These are phyloP conservation scores for Hartigia nigra DNA, from an alignment of 2,888 invertebrate genomes.

Conservation along the genomic window DNA sequence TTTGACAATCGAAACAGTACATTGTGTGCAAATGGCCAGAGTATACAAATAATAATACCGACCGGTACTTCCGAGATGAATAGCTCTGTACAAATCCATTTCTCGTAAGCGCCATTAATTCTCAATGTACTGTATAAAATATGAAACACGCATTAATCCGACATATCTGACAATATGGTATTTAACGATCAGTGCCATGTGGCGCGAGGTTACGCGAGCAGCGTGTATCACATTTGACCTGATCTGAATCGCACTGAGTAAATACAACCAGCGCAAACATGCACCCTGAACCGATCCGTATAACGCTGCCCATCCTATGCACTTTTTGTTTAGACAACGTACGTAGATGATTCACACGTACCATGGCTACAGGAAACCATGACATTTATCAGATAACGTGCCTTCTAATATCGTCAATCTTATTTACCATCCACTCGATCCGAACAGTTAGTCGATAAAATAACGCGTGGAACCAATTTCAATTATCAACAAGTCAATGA, in stretches of 20 bases:
- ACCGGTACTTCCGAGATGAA: not conserved
- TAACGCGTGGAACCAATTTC: not conserved
- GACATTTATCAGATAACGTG: not conserved
- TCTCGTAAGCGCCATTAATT: not conserved
- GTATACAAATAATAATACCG: not conserved
- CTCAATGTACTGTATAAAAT: not conserved
- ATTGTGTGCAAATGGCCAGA: not conserved
- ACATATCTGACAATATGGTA: not conserved
- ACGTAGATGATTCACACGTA: not conserved
- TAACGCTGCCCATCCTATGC: not conserved
- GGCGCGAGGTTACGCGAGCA: not conserved
- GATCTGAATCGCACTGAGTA: not conserved
- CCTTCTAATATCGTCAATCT: constrained; percentile 2
- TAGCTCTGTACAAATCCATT: not conserved
- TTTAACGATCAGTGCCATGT: not conserved
- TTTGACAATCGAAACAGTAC: not conserved
- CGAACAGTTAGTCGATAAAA: not conserved
- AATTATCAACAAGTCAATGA: not conserved
- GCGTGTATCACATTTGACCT: not conserved
- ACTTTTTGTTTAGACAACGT: not conserved
- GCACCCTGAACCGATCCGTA: not conserved
- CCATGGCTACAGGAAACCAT: not conserved
- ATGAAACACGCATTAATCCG: not conserved
- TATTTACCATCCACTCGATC: not conserved
- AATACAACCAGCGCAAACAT: not conserved